Evolutionary conservation across 2,888 invertebrate species (phyloP), one percentile per base, ranked within the genome.

Genomic region (Ormyrus labotus): DNA sequence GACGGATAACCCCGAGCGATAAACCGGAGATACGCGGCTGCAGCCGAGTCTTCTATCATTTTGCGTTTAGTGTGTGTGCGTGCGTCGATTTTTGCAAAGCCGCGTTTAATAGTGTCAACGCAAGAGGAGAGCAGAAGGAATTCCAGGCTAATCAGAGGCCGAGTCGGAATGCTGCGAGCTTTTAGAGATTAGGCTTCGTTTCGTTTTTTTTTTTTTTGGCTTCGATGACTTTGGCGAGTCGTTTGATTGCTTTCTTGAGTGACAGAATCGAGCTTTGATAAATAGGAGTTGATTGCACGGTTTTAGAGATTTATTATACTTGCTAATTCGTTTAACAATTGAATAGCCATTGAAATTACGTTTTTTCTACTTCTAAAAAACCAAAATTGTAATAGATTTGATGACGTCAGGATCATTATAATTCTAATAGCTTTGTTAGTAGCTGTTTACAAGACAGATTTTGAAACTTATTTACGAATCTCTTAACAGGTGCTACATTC

Each of bases 1-100:
- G 85, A 85, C 79, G 87, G 90, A 90, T 90, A 90, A 90, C 90
- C 90, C 82, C 87, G 80, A 68, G 81, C 83, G 90, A 90, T 90
- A 89, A 90, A 89, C 89, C 83, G 11, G 64, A 50, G 74, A 80
- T 75, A 80, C n/a, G 81, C 68, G 75, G 60, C 72, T 71, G 83
- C 34, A 34, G 9, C 19, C 11, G 19, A 5, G 60, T 68, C 68
- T 45, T 55, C 19, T 53, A 67, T 60, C 9, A 50, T 7, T 7
- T 4, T 34, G 34, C 34, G 4, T 34, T 34, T 4, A 34, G 34
- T 3, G 34, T 34, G 4, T 34, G 4, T 4, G 34, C 0, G 34
- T 34, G 4, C 34, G 34, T 34, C 34, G 34, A 34, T 19, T 61
- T 34, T 61, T 6, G 34, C 6, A 34, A 5, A 0, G 8, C 8